These are phyloP conservation scores for Drosophila burlai DNA, from an alignment of 1,140 invertebrate species.

Conservation along the genomic window DNA sequence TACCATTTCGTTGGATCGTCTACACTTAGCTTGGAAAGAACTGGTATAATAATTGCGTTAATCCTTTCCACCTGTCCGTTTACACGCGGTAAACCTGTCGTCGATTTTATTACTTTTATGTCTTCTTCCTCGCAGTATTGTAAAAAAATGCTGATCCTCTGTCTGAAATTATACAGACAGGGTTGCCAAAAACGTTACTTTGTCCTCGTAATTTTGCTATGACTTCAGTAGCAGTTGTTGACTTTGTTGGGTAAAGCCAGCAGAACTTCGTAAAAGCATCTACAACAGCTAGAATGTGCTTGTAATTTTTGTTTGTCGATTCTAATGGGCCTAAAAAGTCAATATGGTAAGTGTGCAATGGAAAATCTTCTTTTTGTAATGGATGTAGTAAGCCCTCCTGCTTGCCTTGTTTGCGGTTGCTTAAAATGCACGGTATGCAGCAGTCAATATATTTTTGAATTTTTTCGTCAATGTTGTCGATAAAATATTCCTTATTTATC, in stretches of 20 bases:
- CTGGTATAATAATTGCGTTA: neutral
- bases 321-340: neutral
- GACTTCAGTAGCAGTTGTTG: neutral
- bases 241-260: neutral
- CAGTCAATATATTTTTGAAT: neutral
- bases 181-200: neutral
- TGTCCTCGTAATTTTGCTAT: neutral
- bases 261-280: neutral
- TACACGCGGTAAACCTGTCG: neutral
- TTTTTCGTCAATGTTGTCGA: neutral
- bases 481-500: too few relatives aligned
- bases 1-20: too few relatives aligned
- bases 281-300: neutral
- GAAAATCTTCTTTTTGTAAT: neutral
- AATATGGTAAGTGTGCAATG: neutral
- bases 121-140: neutral
- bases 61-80: neutral
- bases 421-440: neutral
- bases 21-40: too few relatives aligned
- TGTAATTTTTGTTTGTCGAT: neutral
- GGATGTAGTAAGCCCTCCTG: neutral
- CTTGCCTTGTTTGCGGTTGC: neutral
- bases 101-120: neutral
- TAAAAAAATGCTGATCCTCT: conserved; percentile 1
- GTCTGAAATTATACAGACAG: neutral